Evolutionary conservation across 2,113 vertebrate genomes (phyloP).

Genomic region (Callionymus lyra): DNA sequence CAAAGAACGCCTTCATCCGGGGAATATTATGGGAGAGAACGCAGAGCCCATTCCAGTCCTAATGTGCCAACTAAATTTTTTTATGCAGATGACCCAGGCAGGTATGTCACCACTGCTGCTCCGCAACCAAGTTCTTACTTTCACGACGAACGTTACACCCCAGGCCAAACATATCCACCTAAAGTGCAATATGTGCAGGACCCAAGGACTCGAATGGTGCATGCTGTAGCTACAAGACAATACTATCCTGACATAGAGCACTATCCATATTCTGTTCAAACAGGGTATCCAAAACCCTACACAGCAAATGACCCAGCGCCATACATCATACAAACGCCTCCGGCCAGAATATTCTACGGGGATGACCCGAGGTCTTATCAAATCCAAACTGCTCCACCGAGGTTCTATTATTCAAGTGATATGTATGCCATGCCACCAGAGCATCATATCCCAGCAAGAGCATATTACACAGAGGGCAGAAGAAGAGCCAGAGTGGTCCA

Average conservation of each 20-base stretch:
- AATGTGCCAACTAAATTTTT: conserved; percentile 80
- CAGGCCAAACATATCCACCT: conserved; percentile 61
- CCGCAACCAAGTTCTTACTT: conserved; percentile 68
- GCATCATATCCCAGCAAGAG: conserved; percentile 71
- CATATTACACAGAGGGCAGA: conserved; percentile 65
- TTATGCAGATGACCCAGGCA: conserved; percentile 76
- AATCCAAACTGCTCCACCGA: conserved; percentile 66
- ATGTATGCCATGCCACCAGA: conserved; percentile 77
- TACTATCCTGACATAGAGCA: conserved; percentile 61
- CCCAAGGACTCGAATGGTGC: conserved; percentile 62
- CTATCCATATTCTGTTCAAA: conserved; percentile 53
- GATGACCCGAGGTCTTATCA: conserved; percentile 75
- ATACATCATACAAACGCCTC: conserved; percentile 77
- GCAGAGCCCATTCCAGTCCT: conserved; percentile 71
- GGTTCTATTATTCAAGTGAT: conserved; percentile 73
- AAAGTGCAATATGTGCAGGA: conserved; percentile 71
- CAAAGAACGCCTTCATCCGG: conserved; percentile 71
- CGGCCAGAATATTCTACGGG: conserved; percentile 60
- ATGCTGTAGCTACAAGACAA: conserved; percentile 55
- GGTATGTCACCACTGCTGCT: conserved; percentile 61
- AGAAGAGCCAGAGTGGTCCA: conserved; percentile 69
- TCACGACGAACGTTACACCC: conserved; percentile 66
- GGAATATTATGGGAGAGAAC: conserved; percentile 73
- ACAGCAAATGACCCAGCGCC: conserved; percentile 61
- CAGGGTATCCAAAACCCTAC: conserved; percentile 60